Percentiles rank a stretch among this genome's conserved stretches.
These are phyloP conservation scores for Nymphicus hollandicus DNA, from an alignment of 2,113 vertebrate species.

Conservation along the genomic window DNA sequence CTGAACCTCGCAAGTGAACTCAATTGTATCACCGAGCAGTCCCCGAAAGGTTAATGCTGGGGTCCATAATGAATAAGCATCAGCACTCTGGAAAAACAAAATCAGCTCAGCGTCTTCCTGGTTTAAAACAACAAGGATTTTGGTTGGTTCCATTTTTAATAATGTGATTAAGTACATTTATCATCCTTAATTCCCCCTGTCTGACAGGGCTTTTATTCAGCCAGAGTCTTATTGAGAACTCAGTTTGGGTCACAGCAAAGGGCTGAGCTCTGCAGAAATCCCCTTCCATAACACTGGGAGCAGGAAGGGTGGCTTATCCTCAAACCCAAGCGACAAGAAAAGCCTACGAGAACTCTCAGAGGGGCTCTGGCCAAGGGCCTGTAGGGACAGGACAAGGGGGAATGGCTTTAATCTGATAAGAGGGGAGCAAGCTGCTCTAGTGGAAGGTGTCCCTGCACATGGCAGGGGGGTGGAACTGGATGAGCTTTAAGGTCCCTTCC, in stretches of 20 bases:
- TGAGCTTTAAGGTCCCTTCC: neutral
- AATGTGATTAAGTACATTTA: constrained; percentile 11
- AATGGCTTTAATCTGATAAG: neutral
- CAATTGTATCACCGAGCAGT: neutral
- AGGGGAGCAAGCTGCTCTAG: neutral
- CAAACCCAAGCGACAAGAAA: neutral
- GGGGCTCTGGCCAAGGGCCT: neutral
- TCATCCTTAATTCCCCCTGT: constrained; percentile 13
- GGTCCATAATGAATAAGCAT: neutral
- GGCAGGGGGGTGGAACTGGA: neutral
- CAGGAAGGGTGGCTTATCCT: neutral
- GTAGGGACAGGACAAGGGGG: neutral
- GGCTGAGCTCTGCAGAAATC: neutral
- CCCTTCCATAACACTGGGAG: neutral
- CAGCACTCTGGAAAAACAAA: neutral
- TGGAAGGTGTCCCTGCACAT: neutral
- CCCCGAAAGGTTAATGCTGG: neutral
- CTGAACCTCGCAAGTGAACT: neutral
- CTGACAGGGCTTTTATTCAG: neutral
- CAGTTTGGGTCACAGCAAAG: neutral
- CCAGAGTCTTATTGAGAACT: neutral
- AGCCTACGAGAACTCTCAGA: neutral
- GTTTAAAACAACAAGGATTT: neutral
- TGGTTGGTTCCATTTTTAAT: neutral
- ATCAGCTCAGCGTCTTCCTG: neutral